Percentiles rank a stretch among this genome's conserved stretches.
These are phyloP conservation scores for Steinernema carpocapsae DNA, from an alignment of 2,888 invertebrate genomes.

Conservation along the genomic window DNA sequence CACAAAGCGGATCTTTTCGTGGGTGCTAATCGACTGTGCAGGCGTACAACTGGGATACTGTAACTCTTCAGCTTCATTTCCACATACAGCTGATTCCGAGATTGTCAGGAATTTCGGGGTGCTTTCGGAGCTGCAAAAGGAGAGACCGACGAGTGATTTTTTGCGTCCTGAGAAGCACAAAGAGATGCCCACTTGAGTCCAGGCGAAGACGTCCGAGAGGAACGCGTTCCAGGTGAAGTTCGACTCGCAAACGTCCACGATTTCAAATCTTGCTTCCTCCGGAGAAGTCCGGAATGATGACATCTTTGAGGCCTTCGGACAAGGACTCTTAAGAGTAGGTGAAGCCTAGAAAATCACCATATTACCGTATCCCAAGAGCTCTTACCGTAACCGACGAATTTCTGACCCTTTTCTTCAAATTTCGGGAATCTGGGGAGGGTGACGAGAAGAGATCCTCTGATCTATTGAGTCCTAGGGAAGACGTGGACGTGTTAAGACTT, in stretches of 20 bases:
- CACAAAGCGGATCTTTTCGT: not conserved
- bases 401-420: not conserved
- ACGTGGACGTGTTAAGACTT: not conserved
- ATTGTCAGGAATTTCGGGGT: slow-evolving; percentile 8
- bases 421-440: not conserved
- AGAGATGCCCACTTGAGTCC: not conserved
- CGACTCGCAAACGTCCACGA: not conserved
- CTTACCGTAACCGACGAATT: not conserved
- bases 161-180: not conserved
- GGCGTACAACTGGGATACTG: slow-evolving; percentile 13
- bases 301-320: not conserved
- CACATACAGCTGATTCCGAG: slow-evolving; percentile 11
- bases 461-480: not conserved
- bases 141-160: not conserved
- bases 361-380: not conserved
- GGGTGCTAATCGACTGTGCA: not conserved
- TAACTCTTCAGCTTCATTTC: not conserved
- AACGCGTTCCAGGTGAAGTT: not conserved
- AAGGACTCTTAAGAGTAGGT: not conserved
- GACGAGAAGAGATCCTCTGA: slow-evolving; percentile 2
- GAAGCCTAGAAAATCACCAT: not conserved
- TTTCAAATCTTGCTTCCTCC: not conserved
- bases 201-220: not conserved
- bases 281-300: not conserved
- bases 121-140: not conserved